phyloP scores from a whole-genome alignment of 2,888 invertebrate genomes.

The Pediacus dermestoides region DNA sequence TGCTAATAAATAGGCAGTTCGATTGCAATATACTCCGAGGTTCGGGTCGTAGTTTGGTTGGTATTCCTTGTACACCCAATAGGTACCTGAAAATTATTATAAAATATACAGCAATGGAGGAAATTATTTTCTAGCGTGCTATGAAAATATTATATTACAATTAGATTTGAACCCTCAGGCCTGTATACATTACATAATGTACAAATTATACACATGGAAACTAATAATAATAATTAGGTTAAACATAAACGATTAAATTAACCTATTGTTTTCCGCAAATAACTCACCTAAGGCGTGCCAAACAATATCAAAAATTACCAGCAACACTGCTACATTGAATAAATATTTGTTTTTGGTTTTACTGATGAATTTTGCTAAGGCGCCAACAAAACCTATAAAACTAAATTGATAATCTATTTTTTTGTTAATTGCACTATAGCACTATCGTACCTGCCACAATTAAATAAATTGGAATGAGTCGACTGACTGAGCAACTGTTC shows the following conservation, averaged over 20 bases:
- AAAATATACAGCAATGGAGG: conserved; percentile 9
- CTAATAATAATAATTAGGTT: background rate
- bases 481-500: conserved; percentile 41
- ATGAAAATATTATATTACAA: background rate
- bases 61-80: conserved; percentile 40
- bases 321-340: conserved; percentile 29
- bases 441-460: conserved; percentile 40
- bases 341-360: conserved; percentile 28
- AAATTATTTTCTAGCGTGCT: conserved; percentile 9
- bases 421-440: background rate
- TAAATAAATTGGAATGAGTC: conserved; percentile 44
- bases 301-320: conserved; percentile 30
- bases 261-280: conserved; percentile 6
- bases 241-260: conserved; percentile 7
- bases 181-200: no score
- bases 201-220: no score
- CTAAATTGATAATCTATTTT: conserved; percentile 4
- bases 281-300: conserved; percentile 37
- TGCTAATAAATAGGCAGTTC: conserved; percentile 39
- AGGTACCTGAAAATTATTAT: conserved; percentile 31
- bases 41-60: conserved; percentile 37
- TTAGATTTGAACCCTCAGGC: no score
- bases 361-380: conserved; percentile 34
- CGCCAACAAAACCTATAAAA: conserved; percentile 37
- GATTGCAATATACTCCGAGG: conserved; percentile 34